phyloP scores from a whole-genome alignment of 2,888 invertebrate genomes.

The Watsonalla cultraria region DNA sequence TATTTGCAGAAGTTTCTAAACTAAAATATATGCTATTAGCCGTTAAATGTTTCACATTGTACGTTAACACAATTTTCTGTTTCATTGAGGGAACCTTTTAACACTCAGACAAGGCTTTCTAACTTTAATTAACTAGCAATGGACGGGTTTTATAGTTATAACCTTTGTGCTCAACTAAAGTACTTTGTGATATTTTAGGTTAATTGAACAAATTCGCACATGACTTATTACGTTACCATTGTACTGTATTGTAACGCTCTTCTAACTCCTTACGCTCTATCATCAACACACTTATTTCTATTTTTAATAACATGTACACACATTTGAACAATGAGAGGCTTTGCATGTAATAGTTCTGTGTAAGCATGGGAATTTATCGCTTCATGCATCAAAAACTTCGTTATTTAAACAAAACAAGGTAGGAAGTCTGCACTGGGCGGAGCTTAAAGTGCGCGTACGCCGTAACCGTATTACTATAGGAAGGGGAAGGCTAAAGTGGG shows the following conservation, averaged over 20 bases:
- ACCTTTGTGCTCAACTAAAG: not conserved
- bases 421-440: constrained; percentile 57
- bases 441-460: constrained; percentile 44
- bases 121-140: not conserved
- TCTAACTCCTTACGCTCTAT: too few relatives aligned
- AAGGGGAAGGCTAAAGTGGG: constrained; percentile 27
- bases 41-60: not conserved
- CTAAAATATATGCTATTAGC: constrained; percentile 30
- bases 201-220: too few relatives aligned
- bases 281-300: too few relatives aligned
- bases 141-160: not conserved
- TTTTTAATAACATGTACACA: too few relatives aligned
- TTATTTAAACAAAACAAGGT: constrained; percentile 52
- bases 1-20: constrained; percentile 56
- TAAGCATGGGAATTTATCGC: constrained; percentile 12
- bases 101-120: not conserved
- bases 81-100: not conserved
- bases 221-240: too few relatives aligned
- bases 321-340: not conserved
- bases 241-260: too few relatives aligned
- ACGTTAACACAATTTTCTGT: not conserved
- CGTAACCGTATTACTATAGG: constrained; percentile 24
- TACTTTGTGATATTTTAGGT: too few relatives aligned
- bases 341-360: not conserved
- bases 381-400: constrained; percentile 45